Evolutionary conservation across 2,888 invertebrate species (phyloP), one percentile per base, ranked within the genome.

Genomic region (Uloborus plumipes): DNA sequence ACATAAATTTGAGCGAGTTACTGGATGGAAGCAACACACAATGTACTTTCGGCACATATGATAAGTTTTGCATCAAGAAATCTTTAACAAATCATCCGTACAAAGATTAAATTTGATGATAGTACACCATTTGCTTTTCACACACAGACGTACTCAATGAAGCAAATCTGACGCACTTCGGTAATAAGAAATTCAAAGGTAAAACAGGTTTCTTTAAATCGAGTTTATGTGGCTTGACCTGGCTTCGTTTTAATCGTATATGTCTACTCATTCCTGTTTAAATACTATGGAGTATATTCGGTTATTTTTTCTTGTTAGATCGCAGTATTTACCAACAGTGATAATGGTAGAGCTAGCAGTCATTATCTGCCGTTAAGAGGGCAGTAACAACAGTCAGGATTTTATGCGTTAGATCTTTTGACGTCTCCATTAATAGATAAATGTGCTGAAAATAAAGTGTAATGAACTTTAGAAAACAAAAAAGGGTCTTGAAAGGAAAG

Each of bases 151-250:
- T 53, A 47, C 22, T 20, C 20, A 26, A 66, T 64, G 26, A 20
- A 18, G 31, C 66, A 74, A 74, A 66, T 49, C 47, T 39, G 16
- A 58, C 14, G n/a, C 16, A 65, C 26, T 16, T 26, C 26, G 53
- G 22, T 58, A 74, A 47, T 65, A 58, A 47, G 74, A 58, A 66
- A 66, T 47, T 47, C 55, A 47, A 74, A 65, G 47, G 18, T 31
- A 26, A 50, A 74, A 74, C 74, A 66, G 74, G 74, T 74, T 74
- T 74, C 49, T 50, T 74, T 49, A 73, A 66, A 51, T 66, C 59
- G 58, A 74, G 66, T 74, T 74, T 55, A 66, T n/a, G 53, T 58
- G 58, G 66, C 49, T 58, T 59, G 65, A 66, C 74, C 66, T 50
- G 31, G 61, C 51, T 66, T 73, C 51, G 18, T 64, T 47, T 73